phyloP scores from a whole-genome alignment of 2,797 vertebrate species.

The Kryptolebias ocellatus region DNA sequence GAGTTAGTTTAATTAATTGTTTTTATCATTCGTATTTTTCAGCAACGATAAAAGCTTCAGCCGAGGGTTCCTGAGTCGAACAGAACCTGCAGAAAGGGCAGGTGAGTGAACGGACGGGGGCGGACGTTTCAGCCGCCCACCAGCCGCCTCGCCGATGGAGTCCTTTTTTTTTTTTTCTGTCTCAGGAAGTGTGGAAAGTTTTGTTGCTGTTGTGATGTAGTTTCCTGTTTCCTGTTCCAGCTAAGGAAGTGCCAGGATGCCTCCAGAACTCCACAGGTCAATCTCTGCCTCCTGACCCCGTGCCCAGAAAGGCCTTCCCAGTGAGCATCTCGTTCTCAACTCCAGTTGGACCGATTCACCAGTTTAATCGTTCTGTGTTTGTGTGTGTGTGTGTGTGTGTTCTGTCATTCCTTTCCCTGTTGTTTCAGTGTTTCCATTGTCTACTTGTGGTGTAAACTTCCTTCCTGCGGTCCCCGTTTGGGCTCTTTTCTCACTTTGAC shows the following conservation, averaged over 20 bases:
- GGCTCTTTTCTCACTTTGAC: conserved; percentile 1
- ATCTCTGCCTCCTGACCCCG: conserved; percentile 87
- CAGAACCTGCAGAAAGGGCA: conserved; percentile 84
- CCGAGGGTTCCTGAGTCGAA: conserved; percentile 84
- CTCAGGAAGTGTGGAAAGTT: conserved; percentile 42
- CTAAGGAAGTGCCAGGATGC: conserved; percentile 84
- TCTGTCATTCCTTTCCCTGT: conserved; percentile 11
- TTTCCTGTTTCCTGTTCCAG: conserved; percentile 80
- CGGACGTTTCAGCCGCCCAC: background rate
- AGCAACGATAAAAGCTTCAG: conserved; percentile 88
- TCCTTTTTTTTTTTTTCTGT: conserved; percentile 13
- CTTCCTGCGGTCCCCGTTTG: conserved; percentile 36
- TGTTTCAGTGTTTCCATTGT: conserved; percentile 28
- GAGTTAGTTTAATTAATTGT: too few species aligned
- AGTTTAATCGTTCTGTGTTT: conserved; percentile 24
- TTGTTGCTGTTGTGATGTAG: conserved; percentile 60
- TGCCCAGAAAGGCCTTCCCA: conserved; percentile 89
- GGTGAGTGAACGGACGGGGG: conserved; percentile 74
- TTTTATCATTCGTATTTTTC: conserved; percentile 16
- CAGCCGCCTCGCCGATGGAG: conserved; percentile 20
- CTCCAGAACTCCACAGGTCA: conserved; percentile 82
- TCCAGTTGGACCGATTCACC: conserved; percentile 16
- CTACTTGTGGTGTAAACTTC: conserved; percentile 18
- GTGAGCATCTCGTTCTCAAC: conserved; percentile 79
- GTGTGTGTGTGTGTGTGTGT: conserved; percentile 13